Evolutionary conservation across 2,113 vertebrate species (phyloP).

Genomic region (Proterorhinus semilunaris): DNA sequence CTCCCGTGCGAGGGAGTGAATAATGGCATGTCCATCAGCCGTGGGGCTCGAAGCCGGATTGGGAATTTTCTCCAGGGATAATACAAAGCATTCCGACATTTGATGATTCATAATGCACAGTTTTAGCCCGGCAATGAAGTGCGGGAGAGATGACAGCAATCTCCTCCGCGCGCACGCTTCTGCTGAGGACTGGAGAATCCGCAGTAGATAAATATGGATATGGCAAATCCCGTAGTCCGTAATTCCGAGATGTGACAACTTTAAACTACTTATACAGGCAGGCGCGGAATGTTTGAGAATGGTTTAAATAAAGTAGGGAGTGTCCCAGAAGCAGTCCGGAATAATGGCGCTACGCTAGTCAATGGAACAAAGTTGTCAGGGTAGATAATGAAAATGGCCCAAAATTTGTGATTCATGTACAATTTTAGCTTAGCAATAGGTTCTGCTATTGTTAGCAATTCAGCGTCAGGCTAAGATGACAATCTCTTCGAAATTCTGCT

Average conservation of each 20-base stretch:
- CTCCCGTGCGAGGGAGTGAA: slow-evolving; percentile 74
- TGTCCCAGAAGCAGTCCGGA: neutral
- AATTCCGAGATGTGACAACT: slow-evolving; percentile 55
- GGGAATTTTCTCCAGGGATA: slow-evolving; percentile 80
- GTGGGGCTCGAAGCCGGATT: slow-evolving; percentile 73
- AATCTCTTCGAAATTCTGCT: slow-evolving; percentile 59
- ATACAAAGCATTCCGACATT: slow-evolving; percentile 78
- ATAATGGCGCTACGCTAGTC: neutral
- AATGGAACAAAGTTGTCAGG: slow-evolving; percentile 5
- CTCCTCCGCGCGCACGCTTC: slow-evolving; percentile 45
- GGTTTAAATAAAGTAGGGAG: slow-evolving; percentile 3
- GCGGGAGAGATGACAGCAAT: slow-evolving; percentile 61
- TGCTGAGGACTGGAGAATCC: slow-evolving; percentile 60
- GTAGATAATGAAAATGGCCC: slow-evolving; percentile 67
- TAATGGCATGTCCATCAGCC: slow-evolving; percentile 80
- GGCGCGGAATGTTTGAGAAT: slow-evolving; percentile 33
- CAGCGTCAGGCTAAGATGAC: slow-evolving; percentile 60
- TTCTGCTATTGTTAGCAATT: slow-evolving; percentile 68
- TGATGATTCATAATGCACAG: slow-evolving; percentile 80
- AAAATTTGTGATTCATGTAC: slow-evolving; percentile 81
- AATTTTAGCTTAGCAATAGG: slow-evolving; percentile 72
- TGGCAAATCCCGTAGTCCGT: slow-evolving; percentile 43
- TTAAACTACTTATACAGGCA: slow-evolving; percentile 39
- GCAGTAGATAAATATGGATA: slow-evolving; percentile 72
- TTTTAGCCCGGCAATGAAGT: slow-evolving; percentile 71